Conservation (phyloP, 1,140 invertebrate genomes). For the Drosophila bocki region DNA sequence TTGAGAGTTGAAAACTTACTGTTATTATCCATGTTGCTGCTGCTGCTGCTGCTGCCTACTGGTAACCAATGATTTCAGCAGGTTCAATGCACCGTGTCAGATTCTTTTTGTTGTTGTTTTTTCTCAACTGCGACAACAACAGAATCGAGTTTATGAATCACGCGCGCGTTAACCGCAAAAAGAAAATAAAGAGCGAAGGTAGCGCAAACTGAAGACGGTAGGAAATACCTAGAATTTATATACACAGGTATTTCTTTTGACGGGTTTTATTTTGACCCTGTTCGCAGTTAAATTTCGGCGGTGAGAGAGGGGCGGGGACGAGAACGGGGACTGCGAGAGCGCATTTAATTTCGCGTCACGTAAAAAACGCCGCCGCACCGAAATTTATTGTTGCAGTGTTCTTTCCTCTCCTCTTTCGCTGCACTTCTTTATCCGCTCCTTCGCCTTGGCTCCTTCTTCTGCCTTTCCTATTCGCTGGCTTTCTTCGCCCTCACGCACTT, state of each 20-base stretch:
- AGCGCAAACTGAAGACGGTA: slow-evolving; percentile 28
- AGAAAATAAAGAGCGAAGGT: slow-evolving; percentile 35
- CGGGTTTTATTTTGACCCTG: slow-evolving; percentile 76
- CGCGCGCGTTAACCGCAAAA: slow-evolving; percentile 72
- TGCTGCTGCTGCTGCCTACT: slow-evolving; percentile 40
- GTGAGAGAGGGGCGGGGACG: slow-evolving; percentile 13
- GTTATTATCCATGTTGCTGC: slow-evolving; percentile 34
- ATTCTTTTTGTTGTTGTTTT: slow-evolving; percentile 19
- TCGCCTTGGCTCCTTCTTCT: slow-evolving; percentile 21
- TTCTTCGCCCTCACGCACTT: slow-evolving; percentile 40
- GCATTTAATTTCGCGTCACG: slow-evolving; percentile 79
- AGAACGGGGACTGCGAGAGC: slow-evolving; percentile 18
- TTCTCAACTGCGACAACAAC: slow-evolving; percentile 28
- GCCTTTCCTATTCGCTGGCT: slow-evolving; percentile 26
- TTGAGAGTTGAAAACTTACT: slow-evolving; percentile 22
- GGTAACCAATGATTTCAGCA: slow-evolving; percentile 52
- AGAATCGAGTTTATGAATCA: slow-evolving; percentile 70
- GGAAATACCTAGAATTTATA: slow-evolving; percentile 70
- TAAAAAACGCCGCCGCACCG: slow-evolving; percentile 40
- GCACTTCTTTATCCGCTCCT: slow-evolving; percentile 31
- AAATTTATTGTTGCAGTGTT: slow-evolving; percentile 39
- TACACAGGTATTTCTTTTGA: slow-evolving; percentile 38
- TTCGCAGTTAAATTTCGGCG: slow-evolving; percentile 51
- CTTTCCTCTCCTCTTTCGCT: slow-evolving; percentile 22
- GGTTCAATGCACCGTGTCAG: slow-evolving; percentile 69